A percentile compares a stretch with the other conserved stretches of the same genome.
phyloP scores from a whole-genome alignment of 2,888 invertebrate species.

The Cepaea hortensis region DNA sequence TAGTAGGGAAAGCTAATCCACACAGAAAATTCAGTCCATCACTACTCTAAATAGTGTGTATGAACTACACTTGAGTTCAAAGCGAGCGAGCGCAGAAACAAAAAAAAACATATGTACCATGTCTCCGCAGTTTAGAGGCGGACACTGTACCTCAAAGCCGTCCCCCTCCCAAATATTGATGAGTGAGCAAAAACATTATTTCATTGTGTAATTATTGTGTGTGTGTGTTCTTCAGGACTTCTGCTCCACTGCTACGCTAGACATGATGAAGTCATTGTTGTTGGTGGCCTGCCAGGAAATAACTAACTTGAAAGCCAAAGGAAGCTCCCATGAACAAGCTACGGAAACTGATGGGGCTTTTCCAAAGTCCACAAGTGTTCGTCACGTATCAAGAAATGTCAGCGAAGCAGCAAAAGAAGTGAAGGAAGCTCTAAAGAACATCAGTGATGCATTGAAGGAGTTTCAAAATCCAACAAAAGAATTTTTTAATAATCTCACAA shows the following conservation, averaged over 20 bases:
- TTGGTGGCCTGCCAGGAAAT: constrained; percentile 72
- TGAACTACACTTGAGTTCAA: too few species aligned
- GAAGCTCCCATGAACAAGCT: background rate
- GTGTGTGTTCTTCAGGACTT: constrained; percentile 61
- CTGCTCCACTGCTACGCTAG: constrained; percentile 64
- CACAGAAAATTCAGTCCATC: too few species aligned
- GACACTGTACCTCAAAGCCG: too few species aligned
- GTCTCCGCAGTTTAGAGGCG: too few species aligned
- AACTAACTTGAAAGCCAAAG: constrained; percentile 40
- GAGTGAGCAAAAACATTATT: background rate
- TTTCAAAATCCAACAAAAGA: background rate
- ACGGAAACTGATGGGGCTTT: background rate
- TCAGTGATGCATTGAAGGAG: constrained; percentile 1
- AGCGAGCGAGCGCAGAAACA: too few species aligned
- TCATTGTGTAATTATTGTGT: background rate
- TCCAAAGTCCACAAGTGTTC: background rate
- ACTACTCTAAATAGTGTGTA: too few species aligned
- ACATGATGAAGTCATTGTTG: constrained; percentile 73
- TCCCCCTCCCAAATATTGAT: too few species aligned
- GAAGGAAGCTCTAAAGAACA: constrained; percentile 10
- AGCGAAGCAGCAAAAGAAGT: constrained; percentile 18
- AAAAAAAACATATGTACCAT: too few species aligned
- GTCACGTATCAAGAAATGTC: background rate
- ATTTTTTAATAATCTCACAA: background rate
- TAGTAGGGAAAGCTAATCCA: too few species aligned